Base-by-base conservation (phyloP, 1,140 invertebrate species). In the Akabosia matsudoensis region DNA sequence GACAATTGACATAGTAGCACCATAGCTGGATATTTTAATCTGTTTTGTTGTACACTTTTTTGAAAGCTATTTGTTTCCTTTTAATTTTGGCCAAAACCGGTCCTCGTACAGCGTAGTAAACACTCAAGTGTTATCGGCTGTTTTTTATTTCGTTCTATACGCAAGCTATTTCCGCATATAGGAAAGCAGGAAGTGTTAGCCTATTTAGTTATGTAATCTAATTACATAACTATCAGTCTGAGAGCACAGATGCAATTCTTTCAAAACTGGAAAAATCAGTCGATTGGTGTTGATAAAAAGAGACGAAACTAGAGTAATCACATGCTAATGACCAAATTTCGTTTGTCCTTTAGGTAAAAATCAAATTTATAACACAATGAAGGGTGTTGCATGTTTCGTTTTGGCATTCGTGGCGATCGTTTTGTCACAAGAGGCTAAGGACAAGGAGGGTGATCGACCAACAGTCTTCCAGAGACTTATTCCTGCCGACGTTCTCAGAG, bases 401-500 rank as follows among this genome's bases (percentile, higher is more conserved):
- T 83, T 88, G 76, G 85, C 87, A 75, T 28, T 82, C 7, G 74
- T 78, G 4, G 89, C 88, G 52, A 84, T 88, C 70, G 87, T 86
- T 61, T 85, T 87, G 78, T 87, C 87, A 73, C 88, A 88, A 31
- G 89, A 89, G 70, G 87, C 90, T 33, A 87, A 85, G 51, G 86
- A 86, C 34, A 87, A 87, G 31, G 86, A 87, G 22, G 52, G 51
- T 1, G 80, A 81, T 10, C 84, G 86, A 61, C 87, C 89, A 7
- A 90, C 88, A 83, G 91, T 91, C 31, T 94, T 89, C 87, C 91
- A 89, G 82, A 88, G 93, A 74, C 85, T 94, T 54, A 94, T 95
- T 79, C 92, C 92, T 16, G 93, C 93, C 82, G 93, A 95, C 85
- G 91, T 93, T 45, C 88, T 95, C 73, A 90, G 93, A 90, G 93